These are phyloP conservation scores for Isotomurus palustris DNA, from an alignment of 2,888 invertebrate genomes.

Conservation along the genomic window DNA sequence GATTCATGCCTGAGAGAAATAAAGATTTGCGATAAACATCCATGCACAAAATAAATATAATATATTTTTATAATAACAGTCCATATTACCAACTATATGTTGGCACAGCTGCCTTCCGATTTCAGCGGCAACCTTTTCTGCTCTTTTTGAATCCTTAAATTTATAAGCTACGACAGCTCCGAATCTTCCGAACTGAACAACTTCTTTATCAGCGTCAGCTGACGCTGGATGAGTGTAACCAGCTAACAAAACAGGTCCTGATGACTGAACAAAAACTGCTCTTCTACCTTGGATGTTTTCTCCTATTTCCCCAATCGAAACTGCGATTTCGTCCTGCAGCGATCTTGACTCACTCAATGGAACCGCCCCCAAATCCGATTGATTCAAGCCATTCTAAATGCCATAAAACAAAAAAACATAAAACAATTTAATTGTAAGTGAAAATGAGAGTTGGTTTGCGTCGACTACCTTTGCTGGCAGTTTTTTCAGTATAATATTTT, in stretches of 20 bases:
- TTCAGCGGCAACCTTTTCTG: constrained; percentile 48
- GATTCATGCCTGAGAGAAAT: constrained; percentile 63
- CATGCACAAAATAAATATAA: not conserved
- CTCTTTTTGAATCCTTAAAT: constrained; percentile 2
- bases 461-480: too few species aligned
- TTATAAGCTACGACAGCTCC: constrained; percentile 72
- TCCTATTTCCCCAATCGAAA: constrained; percentile 81
- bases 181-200: constrained; percentile 63
- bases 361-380: too few species aligned
- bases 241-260: constrained; percentile 56
- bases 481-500: too few species aligned
- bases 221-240: constrained; percentile 79
- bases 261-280: constrained; percentile 60
- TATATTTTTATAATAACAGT: constrained; percentile 1
- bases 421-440: too few species aligned
- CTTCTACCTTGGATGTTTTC: constrained; percentile 81
- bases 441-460: too few species aligned
- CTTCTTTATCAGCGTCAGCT: constrained; percentile 54
- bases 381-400: not conserved
- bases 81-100: constrained; percentile 71
- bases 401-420: too few species aligned
- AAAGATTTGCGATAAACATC: constrained; percentile 1
- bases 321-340: constrained; percentile 73
- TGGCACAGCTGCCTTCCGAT: constrained; percentile 77
- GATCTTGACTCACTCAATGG: too few species aligned